Evolutionary conservation across 2,113 vertebrate species (phyloP).

Genomic region (Tragulus kanchil): DNA sequence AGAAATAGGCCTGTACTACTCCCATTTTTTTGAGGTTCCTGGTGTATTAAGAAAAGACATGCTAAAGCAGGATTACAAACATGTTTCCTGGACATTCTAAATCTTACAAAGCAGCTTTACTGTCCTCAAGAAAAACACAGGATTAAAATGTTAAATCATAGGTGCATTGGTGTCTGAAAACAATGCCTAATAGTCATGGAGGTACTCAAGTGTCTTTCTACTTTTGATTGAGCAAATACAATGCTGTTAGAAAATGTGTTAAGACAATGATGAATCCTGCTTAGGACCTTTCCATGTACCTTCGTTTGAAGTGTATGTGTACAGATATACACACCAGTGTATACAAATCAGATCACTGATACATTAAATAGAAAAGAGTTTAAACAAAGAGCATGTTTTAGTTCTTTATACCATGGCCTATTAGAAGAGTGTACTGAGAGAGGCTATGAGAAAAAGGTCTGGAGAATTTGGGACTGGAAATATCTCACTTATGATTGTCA

Average conservation of each 20-base stretch:
- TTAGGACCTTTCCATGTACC: not conserved
- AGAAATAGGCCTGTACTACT: not conserved
- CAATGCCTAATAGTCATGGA: not conserved
- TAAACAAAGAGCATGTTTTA: not conserved
- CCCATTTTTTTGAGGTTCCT: not conserved
- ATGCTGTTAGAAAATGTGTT: not conserved
- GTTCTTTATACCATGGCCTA: not conserved
- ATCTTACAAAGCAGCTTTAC: not conserved
- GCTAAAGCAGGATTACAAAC: slow-evolving; percentile 26
- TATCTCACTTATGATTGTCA: not conserved
- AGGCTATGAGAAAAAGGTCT: not conserved
- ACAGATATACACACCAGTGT: not conserved
- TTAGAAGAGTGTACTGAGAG: not conserved
- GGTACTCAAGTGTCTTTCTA: not conserved
- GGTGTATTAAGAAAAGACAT: slow-evolving; percentile 11
- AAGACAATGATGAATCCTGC: not conserved
- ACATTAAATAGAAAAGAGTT: not conserved
- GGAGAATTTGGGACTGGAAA: not conserved
- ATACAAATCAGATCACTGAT: not conserved
- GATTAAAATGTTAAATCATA: slow-evolving; percentile 32
- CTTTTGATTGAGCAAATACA: slow-evolving; percentile 30
- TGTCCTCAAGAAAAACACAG: slow-evolving; percentile 1
- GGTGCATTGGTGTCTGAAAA: not conserved
- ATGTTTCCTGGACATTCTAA: not conserved
- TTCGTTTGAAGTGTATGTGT: not conserved